These are phyloP conservation scores for Alligator mississippiensis DNA, from an alignment of 2,113 vertebrate genomes.

Conservation along the genomic window DNA sequence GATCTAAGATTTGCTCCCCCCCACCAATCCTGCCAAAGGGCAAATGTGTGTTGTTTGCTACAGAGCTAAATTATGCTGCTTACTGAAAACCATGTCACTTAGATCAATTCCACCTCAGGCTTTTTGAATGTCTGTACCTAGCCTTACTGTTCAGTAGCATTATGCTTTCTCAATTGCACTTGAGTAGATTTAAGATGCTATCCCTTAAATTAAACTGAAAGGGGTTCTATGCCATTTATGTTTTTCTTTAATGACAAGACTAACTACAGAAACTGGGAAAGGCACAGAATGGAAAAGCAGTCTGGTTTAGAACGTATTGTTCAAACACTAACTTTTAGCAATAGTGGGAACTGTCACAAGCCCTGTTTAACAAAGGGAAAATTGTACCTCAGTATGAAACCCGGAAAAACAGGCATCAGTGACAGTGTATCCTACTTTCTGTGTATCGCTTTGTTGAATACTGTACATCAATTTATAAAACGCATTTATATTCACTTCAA, in stretches of 20 bases:
- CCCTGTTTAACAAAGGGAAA: background rate
- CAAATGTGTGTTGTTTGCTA: too few species aligned
- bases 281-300: background rate
- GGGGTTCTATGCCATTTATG: background rate
- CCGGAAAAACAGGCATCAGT: background rate
- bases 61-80: too few species aligned
- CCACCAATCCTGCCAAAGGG: too few species aligned
- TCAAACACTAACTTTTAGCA: background rate
- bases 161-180: background rate
- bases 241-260: background rate
- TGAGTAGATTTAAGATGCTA: background rate
- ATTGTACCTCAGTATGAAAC: background rate
- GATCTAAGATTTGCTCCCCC: too few species aligned
- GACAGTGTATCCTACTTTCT: background rate
- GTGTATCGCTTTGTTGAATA: background rate
- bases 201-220: background rate
- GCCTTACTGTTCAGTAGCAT: background rate
- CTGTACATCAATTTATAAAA: background rate
- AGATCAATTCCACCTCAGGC: too few species aligned
- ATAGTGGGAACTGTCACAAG: background rate
- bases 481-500: rapidly evolving
- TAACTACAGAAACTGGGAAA: background rate
- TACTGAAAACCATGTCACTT: too few species aligned
- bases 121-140: too few species aligned
- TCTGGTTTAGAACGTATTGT: background rate